These are phyloP conservation scores for Anticlea derivata DNA, from an alignment of 2,888 invertebrate species.

Conservation along the genomic window DNA sequence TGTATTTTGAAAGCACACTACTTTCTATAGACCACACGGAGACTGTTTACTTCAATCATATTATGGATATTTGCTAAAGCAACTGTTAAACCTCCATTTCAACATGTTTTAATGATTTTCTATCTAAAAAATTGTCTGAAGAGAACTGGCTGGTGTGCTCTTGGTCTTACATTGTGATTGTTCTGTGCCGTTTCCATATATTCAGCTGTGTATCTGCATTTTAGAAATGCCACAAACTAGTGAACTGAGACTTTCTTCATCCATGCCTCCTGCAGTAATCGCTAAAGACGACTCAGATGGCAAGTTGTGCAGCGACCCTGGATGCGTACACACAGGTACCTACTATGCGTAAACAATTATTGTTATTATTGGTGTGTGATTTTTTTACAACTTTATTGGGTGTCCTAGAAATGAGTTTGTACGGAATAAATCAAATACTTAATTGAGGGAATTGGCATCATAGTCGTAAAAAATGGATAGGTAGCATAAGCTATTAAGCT, in stretches of 20 bases:
- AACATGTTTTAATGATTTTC: too few relatives aligned
- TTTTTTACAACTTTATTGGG: not conserved
- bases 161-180: not conserved
- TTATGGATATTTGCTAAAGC: too few relatives aligned
- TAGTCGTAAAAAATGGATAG: too few relatives aligned
- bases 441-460: too few relatives aligned
- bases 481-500: too few relatives aligned
- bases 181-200: slow-evolving; percentile 19
- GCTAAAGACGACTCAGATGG: slow-evolving; percentile 55
- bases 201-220: slow-evolving; percentile 51
- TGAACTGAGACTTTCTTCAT: slow-evolving; percentile 72
- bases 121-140: too few relatives aligned
- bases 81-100: too few relatives aligned
- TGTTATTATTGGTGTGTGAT: not conserved
- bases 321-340: slow-evolving; percentile 90
- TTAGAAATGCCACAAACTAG: slow-evolving; percentile 78
- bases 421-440: not conserved
- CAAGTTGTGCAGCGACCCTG: slow-evolving; percentile 87
- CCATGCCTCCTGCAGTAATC: slow-evolving; percentile 65
- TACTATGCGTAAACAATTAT: not conserved
- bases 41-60: too few relatives aligned
- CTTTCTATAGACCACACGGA: too few relatives aligned
- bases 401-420: slow-evolving; percentile 2
- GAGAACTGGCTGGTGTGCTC: not conserved
- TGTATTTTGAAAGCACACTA: too few relatives aligned